phyloP scores from a whole-genome alignment of 2,888 invertebrate genomes.

The Malachius bipustulatus region DNA sequence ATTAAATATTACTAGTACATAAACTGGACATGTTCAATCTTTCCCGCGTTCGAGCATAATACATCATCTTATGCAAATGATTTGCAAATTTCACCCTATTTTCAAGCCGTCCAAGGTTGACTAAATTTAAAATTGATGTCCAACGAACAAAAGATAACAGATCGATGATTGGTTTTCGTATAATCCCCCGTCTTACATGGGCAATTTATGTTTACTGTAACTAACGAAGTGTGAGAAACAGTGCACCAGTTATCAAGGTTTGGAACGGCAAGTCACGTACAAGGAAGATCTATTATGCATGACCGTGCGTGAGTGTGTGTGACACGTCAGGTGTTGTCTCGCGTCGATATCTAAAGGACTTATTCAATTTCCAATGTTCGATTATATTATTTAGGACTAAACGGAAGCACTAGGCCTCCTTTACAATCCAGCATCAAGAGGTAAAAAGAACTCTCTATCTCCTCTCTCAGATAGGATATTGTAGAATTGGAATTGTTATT shows the following conservation, averaged over 20 bases:
- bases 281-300: conserved; percentile 12
- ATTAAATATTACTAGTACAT: too few species aligned
- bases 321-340: conserved; percentile 15
- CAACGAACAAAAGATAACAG: conserved; percentile 1
- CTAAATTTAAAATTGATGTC: conserved; percentile 17
- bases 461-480: too few species aligned
- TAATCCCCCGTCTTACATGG: conserved; percentile 28
- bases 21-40: too few species aligned
- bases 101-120: conserved; percentile 10
- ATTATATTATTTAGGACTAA: too few species aligned
- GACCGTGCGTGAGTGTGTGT: conserved; percentile 13
- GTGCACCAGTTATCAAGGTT: conserved; percentile 21
- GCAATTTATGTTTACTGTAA: conserved; percentile 33
- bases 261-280: conserved; percentile 17
- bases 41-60: too few species aligned
- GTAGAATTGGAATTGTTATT: too few species aligned
- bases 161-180: conserved; percentile 1
- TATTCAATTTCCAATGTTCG: too few species aligned
- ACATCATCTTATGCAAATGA: too few species aligned
- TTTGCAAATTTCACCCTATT: conserved; percentile 3
- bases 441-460: too few species aligned
- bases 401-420: too few species aligned
- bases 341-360: too few species aligned
- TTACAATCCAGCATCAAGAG: too few species aligned
- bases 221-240: conserved; percentile 36